Evolutionary conservation across 1,140 invertebrate genomes (phyloP), one percentile per base, ranked within the genome.

Genomic region (Hyposmocoma kahamanoa): DNA sequence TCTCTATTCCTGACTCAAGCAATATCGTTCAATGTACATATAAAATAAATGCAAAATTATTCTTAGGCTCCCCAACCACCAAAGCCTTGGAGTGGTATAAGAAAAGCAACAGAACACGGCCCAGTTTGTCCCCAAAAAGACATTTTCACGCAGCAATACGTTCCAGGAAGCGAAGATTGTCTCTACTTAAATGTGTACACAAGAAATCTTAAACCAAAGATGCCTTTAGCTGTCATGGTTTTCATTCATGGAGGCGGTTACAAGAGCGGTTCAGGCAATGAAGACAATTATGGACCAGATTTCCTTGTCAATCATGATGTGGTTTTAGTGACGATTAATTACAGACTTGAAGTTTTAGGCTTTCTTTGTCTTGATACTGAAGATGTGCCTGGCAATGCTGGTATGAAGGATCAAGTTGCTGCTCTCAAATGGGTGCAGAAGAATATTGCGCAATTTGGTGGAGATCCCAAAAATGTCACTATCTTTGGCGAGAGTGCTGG

Each of bases 261-360:
- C 17, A 54, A 45, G 36, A 3, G 57, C 15, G 57, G 55, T n/a
- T 47, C 46, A 18, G 34, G 19, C 21, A 56, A 47, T 18, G 21
- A 43, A 15, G 21, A 56, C 10, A 13, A 75, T 0, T 88, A 89
- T 50, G 86, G 88, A n/a, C 87, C 88, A 0, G 88, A 91, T 53
- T 89, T 89, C 46, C 69, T 93, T 9, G 59, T 90, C 0, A 75
- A 88, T 17, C 82, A 91, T 24, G 84, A 88, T 24, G 81, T 93
- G 1, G 80, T 92, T 0, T 67, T 92, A 3, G 91, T 92, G 0
- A 90, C 89, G 0, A 71, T 91, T 0, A 91, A 92, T 59, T 93
- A 93, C 52, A 58, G 72, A 44, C 42, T 67, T 17, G 64, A 53
- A 19, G 50, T 32, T 11, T 42, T 67, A 80, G 88, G 89, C 13